Evolutionary conservation across 2,797 vertebrate genomes (phyloP).

Genomic region (Pogoniulus pusillus): DNA sequence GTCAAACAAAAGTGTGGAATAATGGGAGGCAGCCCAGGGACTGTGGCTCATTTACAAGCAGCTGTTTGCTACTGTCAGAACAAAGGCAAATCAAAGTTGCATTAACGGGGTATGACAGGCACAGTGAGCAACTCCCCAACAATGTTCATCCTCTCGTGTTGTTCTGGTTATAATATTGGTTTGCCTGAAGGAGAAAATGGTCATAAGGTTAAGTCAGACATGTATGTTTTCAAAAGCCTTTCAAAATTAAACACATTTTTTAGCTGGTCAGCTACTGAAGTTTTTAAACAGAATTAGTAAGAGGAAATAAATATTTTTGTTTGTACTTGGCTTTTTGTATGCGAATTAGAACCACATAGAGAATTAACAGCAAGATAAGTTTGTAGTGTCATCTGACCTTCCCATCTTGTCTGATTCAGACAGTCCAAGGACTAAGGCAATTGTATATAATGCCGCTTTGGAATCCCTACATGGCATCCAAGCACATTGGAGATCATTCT

Average conservation of each 20-base stretch:
- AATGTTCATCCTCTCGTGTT: conserved; percentile 61
- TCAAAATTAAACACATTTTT: conserved; percentile 23
- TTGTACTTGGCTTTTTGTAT: neutral
- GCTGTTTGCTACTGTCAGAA: conserved; percentile 90
- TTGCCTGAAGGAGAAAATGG: conserved; percentile 50
- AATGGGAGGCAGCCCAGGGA: conserved; percentile 82
- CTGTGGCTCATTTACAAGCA: conserved; percentile 91
- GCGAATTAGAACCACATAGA: neutral
- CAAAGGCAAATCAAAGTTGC: conserved; percentile 85
- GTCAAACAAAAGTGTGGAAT: conserved; percentile 84
- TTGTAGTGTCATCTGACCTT: neutral
- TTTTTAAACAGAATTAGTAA: conserved; percentile 14
- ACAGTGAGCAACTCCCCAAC: conserved; percentile 80
- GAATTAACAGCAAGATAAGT: neutral
- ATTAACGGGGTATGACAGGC: conserved; percentile 87
- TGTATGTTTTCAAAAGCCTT: conserved; percentile 35
- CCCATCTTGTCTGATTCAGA: neutral
- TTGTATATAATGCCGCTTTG: neutral
- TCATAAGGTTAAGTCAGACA: conserved; percentile 40
- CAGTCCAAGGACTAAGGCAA: neutral
- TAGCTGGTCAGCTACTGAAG: neutral
- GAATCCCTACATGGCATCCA: neutral
- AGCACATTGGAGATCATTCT: neutral
- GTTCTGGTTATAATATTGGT: conserved; percentile 58
- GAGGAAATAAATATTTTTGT: conserved; percentile 26